These are phyloP conservation scores for Nomada goodeniana DNA, from an alignment of 2,888 invertebrate genomes.

Conservation along the genomic window DNA sequence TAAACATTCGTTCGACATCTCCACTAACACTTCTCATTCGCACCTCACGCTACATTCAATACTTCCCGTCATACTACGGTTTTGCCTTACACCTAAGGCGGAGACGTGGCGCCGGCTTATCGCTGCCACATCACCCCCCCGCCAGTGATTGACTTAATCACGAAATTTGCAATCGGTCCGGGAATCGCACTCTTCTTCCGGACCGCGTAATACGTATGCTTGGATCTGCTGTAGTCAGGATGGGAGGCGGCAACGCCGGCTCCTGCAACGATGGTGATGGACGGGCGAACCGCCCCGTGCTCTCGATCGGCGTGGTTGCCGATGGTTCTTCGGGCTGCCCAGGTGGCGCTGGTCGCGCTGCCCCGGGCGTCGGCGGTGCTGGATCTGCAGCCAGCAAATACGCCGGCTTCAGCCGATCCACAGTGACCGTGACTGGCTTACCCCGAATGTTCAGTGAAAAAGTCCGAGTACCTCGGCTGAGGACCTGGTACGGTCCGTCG, in stretches of 20 bases:
- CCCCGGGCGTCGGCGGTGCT: not conserved
- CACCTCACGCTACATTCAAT: too few relatives aligned
- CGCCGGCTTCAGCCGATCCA: not conserved
- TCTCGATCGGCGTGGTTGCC: not conserved
- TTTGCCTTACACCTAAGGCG: too few relatives aligned
- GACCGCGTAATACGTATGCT: conserved; percentile 2
- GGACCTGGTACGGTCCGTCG: not conserved
- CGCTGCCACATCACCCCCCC: not conserved
- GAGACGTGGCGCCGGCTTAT: too few relatives aligned
- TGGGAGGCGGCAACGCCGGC: too few relatives aligned
- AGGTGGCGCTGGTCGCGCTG: not conserved
- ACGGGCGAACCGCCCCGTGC: not conserved
- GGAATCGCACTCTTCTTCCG: conserved; percentile 12
- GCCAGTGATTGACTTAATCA: conserved; percentile 14
- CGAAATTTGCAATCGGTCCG: conserved; percentile 13
- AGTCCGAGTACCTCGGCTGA: not conserved
- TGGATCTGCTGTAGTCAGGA: not conserved
- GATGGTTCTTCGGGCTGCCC: not conserved
- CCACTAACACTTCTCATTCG: too few relatives aligned
- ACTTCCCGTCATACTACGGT: too few relatives aligned
- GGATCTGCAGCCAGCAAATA: conserved; percentile 5
- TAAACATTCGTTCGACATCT: too few relatives aligned
- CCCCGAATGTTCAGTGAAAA: not conserved
- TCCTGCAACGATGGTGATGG: too few relatives aligned
- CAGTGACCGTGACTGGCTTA: not conserved